A percentile compares a stretch with the other conserved stretches of the same genome.
These are phyloP conservation scores for Napeogenes sylphis DNA, from an alignment of 2,888 invertebrate species.

Conservation along the genomic window DNA sequence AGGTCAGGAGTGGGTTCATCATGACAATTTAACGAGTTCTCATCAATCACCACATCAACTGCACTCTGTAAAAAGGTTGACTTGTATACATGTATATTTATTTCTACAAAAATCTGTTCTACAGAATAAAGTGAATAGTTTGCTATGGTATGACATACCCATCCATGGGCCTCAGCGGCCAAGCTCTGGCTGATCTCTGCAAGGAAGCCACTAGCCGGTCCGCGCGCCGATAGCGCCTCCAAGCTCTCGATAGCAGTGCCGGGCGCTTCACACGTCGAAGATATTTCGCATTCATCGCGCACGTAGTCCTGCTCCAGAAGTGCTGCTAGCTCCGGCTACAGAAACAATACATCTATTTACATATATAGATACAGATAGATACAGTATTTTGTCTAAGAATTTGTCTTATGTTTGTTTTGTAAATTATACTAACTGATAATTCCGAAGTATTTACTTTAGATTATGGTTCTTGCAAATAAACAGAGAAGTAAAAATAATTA, in stretches of 20 bases:
- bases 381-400: too few species aligned
- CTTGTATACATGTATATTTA: too few species aligned
- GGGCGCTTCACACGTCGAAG: conserved; percentile 58
- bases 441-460: too few species aligned
- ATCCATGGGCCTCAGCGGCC: conserved; percentile 55
- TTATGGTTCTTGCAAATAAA: too few species aligned
- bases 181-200: conserved; percentile 73
- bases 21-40: conserved; percentile 54
- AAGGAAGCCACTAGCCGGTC: conserved; percentile 69
- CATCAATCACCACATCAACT: conserved; percentile 52
- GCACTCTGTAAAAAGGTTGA: conserved; percentile 45
- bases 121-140: too few species aligned
- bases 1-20: conserved; percentile 48
- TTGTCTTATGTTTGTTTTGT: too few species aligned
- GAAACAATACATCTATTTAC: too few species aligned
- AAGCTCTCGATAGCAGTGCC: conserved; percentile 74
- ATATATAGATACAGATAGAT: too few species aligned
- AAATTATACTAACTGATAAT: too few species aligned
- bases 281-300: conserved; percentile 67
- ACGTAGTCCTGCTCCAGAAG: conserved; percentile 69
- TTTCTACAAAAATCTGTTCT: too few species aligned
- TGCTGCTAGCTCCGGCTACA: conserved; percentile 66
- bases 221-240: conserved; percentile 70
- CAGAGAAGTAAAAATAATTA: too few species aligned
- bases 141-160: conserved; percentile 43